A percentile compares a stretch with the other conserved stretches of the same genome.
phyloP scores from a whole-genome alignment of 2,113 vertebrate species.

The Ascaphus truei region DNA sequence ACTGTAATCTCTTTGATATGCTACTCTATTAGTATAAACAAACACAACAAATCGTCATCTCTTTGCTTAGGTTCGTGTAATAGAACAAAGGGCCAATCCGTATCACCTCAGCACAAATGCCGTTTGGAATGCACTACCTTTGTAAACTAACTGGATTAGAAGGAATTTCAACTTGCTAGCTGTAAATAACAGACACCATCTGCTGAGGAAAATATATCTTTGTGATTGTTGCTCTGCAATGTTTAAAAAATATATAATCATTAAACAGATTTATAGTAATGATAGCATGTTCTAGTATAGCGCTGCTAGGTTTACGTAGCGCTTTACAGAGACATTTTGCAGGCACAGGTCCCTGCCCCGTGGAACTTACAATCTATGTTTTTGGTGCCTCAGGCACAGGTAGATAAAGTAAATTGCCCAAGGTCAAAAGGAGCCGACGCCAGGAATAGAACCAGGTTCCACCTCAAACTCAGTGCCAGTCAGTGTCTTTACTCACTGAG shows the following conservation, averaged over 20 bases:
- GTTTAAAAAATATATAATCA: neutral
- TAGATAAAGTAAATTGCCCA: too few relatives aligned
- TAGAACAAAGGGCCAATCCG: slow-evolving; percentile 53
- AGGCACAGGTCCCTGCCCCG: too few relatives aligned
- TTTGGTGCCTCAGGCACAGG: too few relatives aligned
- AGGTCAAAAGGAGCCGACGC: too few relatives aligned
- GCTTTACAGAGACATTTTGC: too few relatives aligned
- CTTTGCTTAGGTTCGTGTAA: slow-evolving; percentile 56
- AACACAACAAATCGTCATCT: slow-evolving; percentile 51
- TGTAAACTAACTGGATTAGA: slow-evolving; percentile 23
- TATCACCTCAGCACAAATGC: slow-evolving; percentile 45
- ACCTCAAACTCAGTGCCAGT: too few relatives aligned
- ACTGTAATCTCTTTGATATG: slow-evolving; percentile 56
- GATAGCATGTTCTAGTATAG: too few relatives aligned
- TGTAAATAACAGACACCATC: slow-evolving; percentile 10
- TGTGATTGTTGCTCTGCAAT: neutral
- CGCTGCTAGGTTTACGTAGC: too few relatives aligned
- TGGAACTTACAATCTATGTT: too few relatives aligned
- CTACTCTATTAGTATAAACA: slow-evolving; percentile 66
- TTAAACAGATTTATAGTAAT: slow-evolving; percentile 26
- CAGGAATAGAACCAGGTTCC: too few relatives aligned
- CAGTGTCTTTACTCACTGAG: too few relatives aligned
- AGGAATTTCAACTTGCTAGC: neutral
- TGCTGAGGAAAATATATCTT: neutral
- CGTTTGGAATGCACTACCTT: slow-evolving; percentile 24